Percentiles rank a stretch among this genome's conserved stretches.
Evolutionary conservation across 2,113 vertebrate species (phyloP).

Genomic region (Steatornis caripensis): DNA sequence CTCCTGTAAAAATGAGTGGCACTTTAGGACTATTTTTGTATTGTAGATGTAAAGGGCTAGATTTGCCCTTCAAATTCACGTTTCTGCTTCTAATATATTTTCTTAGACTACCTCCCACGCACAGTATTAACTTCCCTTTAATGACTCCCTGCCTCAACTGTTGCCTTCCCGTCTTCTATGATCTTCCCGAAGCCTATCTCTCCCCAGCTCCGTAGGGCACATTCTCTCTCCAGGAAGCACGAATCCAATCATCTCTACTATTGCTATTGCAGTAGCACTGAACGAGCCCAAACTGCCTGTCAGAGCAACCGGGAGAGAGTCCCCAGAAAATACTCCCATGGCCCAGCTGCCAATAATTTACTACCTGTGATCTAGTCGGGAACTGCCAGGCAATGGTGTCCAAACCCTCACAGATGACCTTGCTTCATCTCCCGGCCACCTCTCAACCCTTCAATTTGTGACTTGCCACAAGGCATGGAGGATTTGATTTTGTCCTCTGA

Average conservation of each 20-base stretch:
- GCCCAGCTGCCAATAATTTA: background rate
- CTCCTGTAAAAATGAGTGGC: background rate
- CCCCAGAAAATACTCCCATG: background rate
- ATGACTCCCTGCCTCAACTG: background rate
- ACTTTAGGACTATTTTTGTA: background rate
- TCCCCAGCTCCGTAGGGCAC: background rate
- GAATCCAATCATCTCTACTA: background rate
- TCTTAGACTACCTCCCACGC: slow-evolving; percentile 23
- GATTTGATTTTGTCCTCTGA: background rate
- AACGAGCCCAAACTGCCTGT: background rate
- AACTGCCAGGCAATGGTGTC: background rate
- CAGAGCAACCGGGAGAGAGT: background rate
- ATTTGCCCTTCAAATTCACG: background rate
- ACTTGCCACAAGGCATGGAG: background rate
- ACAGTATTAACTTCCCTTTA: background rate
- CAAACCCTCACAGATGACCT: background rate
- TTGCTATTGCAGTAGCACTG: accelerated
- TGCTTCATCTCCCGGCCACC: background rate
- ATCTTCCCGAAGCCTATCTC: background rate
- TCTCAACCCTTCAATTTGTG: background rate
- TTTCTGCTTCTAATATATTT: slow-evolving; percentile 7
- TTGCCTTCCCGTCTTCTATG: background rate
- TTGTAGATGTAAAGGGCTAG: background rate
- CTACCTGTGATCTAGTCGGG: background rate
- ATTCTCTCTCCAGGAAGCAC: background rate